These are phyloP conservation scores for Creontiades dilutus DNA, from an alignment of 2,888 invertebrate genomes.

Conservation along the genomic window DNA sequence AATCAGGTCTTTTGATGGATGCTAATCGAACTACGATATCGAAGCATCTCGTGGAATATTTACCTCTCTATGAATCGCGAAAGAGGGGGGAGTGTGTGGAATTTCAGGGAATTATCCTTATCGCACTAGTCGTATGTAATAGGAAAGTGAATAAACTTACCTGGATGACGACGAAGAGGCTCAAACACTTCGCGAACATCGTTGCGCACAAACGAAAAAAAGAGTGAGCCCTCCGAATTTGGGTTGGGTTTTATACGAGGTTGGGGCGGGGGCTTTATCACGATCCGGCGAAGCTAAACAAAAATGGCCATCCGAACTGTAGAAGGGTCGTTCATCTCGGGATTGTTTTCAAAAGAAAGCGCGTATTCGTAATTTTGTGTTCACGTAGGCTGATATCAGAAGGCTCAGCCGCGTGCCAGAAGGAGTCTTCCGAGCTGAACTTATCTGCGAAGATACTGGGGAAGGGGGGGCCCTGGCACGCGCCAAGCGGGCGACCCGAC, in stretches of 20 bases:
- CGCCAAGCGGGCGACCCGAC: background rate
- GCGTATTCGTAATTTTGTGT: slow-evolving; percentile 66
- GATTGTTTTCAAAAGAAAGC: slow-evolving; percentile 57
- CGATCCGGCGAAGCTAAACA: slow-evolving; percentile 48
- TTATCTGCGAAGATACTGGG: slow-evolving; percentile 48
- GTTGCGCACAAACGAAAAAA: slow-evolving; percentile 1
- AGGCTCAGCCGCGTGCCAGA: slow-evolving; percentile 59
- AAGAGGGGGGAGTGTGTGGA: no score
- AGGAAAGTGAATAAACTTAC: background rate
- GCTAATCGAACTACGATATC: no score
- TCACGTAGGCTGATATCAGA: slow-evolving; percentile 55
- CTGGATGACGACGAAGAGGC: slow-evolving; percentile 52
- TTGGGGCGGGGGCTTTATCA: slow-evolving; percentile 55
- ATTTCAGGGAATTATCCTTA: no score
- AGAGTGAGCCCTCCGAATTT: slow-evolving; percentile 11
- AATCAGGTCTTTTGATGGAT: no score
- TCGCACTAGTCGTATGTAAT: no score
- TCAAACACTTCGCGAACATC: slow-evolving; percentile 56
- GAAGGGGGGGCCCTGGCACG: slow-evolving; percentile 11
- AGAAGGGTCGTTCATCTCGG: slow-evolving; percentile 64
- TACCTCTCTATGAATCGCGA: no score
- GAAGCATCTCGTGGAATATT: no score
- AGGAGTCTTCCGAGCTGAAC: background rate
- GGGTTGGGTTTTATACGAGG: slow-evolving; percentile 12
- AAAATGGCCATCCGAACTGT: slow-evolving; percentile 14